These are phyloP conservation scores for Epistrophe eligans DNA, from an alignment of 2,888 invertebrate genomes.

Conservation along the genomic window DNA sequence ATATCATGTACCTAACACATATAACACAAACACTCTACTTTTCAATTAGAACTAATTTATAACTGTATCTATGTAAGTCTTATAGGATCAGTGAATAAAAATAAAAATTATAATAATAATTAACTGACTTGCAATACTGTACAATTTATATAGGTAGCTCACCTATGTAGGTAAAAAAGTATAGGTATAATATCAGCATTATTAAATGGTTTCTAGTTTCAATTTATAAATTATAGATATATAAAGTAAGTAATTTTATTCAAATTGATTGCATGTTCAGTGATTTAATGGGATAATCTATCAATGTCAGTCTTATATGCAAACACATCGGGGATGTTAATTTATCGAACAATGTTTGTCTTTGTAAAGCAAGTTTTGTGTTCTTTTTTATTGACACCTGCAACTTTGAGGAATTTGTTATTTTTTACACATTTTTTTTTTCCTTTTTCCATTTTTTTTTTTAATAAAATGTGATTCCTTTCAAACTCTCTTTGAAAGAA, in stretches of 20 bases:
- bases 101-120: neutral
- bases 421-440: neutral
- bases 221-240: neutral
- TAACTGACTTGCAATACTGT: neutral
- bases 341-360: slow-evolving; percentile 3
- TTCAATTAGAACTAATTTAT: slow-evolving; percentile 62
- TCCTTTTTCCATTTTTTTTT: neutral
- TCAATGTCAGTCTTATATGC: slow-evolving; percentile 40
- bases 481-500: neutral
- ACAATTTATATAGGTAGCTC: neutral
- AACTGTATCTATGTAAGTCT: slow-evolving; percentile 7
- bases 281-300: slow-evolving; percentile 61
- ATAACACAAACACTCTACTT: slow-evolving; percentile 51
- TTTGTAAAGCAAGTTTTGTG: neutral
- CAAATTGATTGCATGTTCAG: slow-evolving; percentile 61
- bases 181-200: neutral
- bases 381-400: neutral
- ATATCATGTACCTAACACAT: slow-evolving; percentile 46
- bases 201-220: slow-evolving; percentile 28
- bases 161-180: neutral
- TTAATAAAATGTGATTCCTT: no score
- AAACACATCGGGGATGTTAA: neutral
- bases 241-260: slow-evolving; percentile 40
- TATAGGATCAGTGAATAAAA: slow-evolving; percentile 16
- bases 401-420: neutral